Evolutionary conservation across 2,113 vertebrate genomes (phyloP).

Genomic region (Cervus canadensis): DNA sequence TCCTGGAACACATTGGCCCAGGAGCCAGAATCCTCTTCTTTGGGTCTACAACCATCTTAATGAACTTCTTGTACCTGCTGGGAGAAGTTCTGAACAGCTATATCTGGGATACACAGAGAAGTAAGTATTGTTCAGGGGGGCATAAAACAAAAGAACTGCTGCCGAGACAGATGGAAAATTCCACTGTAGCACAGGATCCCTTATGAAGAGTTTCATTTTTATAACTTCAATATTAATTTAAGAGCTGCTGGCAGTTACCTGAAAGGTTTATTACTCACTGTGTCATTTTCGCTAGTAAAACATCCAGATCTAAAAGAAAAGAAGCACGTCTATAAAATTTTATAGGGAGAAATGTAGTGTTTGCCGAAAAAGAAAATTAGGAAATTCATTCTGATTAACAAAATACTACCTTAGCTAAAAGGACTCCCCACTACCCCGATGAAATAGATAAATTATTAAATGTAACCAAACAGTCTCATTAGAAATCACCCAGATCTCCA

Average conservation of each 20-base stretch:
- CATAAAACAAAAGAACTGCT: neutral
- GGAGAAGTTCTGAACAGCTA: constrained; percentile 96
- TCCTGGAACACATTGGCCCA: constrained; percentile 90
- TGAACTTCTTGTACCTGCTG: constrained; percentile 90
- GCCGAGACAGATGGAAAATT: neutral
- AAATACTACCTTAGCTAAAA: neutral
- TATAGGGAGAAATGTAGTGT: constrained; percentile 27
- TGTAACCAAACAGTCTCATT: neutral
- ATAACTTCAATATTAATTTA: constrained; percentile 71
- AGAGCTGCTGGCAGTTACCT: constrained; percentile 68
- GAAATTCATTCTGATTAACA: neutral
- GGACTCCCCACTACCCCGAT: neutral
- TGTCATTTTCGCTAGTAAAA: constrained; percentile 68
- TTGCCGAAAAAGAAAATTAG: neutral
- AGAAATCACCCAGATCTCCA: neutral
- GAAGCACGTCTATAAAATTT: constrained; percentile 28
- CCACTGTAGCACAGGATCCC: neutral
- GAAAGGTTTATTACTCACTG: constrained; percentile 66
- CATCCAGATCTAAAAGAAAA: constrained; percentile 60
- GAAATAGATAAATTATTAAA: neutral
- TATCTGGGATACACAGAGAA: constrained; percentile 93
- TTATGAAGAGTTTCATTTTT: constrained; percentile 66
- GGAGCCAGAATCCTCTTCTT: constrained; percentile 90
- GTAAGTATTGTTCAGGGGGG: constrained; percentile 78
- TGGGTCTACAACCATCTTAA: constrained; percentile 80